Percentiles rank a stretch among this genome's conserved stretches.
These are phyloP conservation scores for Onthophagus sagittarius DNA, from an alignment of 2,888 invertebrate species.

Conservation along the genomic window DNA sequence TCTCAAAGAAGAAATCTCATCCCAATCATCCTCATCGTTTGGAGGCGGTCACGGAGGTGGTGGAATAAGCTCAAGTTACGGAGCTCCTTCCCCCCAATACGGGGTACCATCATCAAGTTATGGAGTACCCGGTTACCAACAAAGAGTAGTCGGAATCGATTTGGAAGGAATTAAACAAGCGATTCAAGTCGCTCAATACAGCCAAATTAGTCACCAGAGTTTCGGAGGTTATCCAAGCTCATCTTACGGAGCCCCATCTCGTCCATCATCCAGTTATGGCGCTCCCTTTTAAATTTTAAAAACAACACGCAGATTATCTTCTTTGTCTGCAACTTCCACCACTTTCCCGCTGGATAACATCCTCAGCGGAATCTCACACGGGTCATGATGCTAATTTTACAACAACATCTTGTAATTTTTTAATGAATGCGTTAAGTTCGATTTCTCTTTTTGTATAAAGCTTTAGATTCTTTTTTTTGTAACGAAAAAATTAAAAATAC, in stretches of 20 bases:
- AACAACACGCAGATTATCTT: not conserved
- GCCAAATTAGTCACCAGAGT: conserved; percentile 60
- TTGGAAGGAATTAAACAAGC: conserved; percentile 83
- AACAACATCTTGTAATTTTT: conserved; percentile 1
- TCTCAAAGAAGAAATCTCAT: conserved; percentile 72
- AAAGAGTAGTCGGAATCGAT: conserved; percentile 76
- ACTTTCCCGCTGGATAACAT: conserved; percentile 33
- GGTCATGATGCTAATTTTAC: conserved; percentile 46
- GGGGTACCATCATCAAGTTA: conserved; percentile 65
- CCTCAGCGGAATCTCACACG: conserved; percentile 35
- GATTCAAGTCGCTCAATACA: conserved; percentile 83
- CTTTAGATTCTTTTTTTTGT: conserved; percentile 47
- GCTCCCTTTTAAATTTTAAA: conserved; percentile 50
- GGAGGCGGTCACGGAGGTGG: conserved; percentile 45
- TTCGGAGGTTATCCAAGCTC: conserved; percentile 50
- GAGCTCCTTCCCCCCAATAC: conserved; percentile 62
- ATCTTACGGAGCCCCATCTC: conserved; percentile 50
- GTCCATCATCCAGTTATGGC: conserved; percentile 68
- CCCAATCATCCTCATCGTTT: conserved; percentile 53
- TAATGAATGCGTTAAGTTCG: conserved; percentile 35
- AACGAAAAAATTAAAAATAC: conserved; percentile 47
- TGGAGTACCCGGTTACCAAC: conserved; percentile 56
- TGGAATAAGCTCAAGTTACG: conserved; percentile 50
- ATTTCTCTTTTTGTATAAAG: conserved; percentile 48
- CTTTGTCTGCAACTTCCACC: conserved; percentile 29